Evolutionary conservation across 2,797 vertebrate species (phyloP), one percentile per base, ranked within the genome.

Genomic region (Takifugu ocellatus): DNA sequence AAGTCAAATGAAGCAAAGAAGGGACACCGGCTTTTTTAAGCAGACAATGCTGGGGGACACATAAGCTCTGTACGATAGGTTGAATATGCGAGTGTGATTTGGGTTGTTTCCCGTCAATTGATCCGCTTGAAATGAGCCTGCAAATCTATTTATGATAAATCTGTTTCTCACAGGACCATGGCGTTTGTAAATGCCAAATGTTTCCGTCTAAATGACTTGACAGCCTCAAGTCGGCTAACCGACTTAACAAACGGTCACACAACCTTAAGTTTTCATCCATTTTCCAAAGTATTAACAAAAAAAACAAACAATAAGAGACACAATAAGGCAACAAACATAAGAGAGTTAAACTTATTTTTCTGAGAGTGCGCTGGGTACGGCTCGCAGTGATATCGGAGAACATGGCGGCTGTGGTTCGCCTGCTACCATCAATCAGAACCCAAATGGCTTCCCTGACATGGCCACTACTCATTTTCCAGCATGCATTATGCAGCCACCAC

Each of bases 361-460:
- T 65, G 61, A 31, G 67, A 59, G 59, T 76, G 83, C 57, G 84
- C 72, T 88, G 87, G 78, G 73, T 76, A 86, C 64, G 78, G 84
- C 81, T 83, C 74, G 81, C 76, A 77, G 84, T 60, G 70, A 82
- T 77, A 90, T 87, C 6, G 26, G 74, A 90, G 85, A 89, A 89
- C 72, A 89, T 87, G 88, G 90, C 81, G 75, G 85, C 81, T 70
- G 55, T 55, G 73, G 86, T 84, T 86, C 78, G 77, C 77, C 88
- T 92, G 84, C 87, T 91, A 82, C 85, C 82, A 92, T 82, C 78
- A 89, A 93, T 93, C 91, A 91, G 84, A 82, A 11, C 74, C 77
- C 87, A 88, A 88, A 91, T 82, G 87, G 82, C 83, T 85, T 87
- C 86, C 74, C 75, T 88, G 86, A 92, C 91, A 91, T 85, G 81